phyloP scores from a whole-genome alignment of 1,140 invertebrate genomes.

The Euura saliciscinereae region DNA sequence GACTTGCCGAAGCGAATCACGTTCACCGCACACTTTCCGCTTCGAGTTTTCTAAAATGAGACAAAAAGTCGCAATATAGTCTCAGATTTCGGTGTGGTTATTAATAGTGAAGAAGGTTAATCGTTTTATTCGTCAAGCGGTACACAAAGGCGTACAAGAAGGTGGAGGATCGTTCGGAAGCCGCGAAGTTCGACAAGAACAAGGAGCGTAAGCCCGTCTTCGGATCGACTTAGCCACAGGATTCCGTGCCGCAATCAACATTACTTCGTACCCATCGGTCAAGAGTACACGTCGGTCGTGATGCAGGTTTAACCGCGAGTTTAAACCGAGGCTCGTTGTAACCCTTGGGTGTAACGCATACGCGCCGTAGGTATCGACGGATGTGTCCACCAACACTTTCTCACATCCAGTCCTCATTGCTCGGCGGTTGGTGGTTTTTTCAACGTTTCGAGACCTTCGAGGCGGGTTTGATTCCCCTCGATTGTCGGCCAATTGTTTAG shows the following conservation, averaged over 20 bases:
- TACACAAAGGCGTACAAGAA: too few relatives aligned
- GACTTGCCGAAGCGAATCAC: slow-evolving; percentile 1
- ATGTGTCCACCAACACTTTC: not conserved
- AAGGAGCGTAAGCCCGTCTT: too few relatives aligned
- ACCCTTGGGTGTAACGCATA: not conserved
- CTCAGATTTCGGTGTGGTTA: too few relatives aligned
- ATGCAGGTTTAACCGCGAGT: not conserved
- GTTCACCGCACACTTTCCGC: not conserved
- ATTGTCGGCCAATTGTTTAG: slow-evolving; percentile 7
- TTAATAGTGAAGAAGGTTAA: too few relatives aligned
- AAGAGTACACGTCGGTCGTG: slow-evolving; percentile 2
- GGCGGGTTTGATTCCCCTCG: not conserved
- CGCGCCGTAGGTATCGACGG: too few relatives aligned
- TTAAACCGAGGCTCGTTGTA: not conserved
- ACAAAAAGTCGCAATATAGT: too few relatives aligned
- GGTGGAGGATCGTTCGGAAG: too few relatives aligned
- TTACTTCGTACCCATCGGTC: not conserved
- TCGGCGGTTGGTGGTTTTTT: not conserved
- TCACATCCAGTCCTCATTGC: not conserved
- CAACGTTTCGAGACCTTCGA: not conserved
- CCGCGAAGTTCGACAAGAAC: too few relatives aligned
- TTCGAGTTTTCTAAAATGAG: not conserved
- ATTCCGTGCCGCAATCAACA: slow-evolving; percentile 4
- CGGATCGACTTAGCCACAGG: not conserved
- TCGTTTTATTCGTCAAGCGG: too few relatives aligned